These are phyloP conservation scores for Mus minutoides DNA, from an alignment of 2,797 vertebrate species.

Conservation along the genomic window DNA sequence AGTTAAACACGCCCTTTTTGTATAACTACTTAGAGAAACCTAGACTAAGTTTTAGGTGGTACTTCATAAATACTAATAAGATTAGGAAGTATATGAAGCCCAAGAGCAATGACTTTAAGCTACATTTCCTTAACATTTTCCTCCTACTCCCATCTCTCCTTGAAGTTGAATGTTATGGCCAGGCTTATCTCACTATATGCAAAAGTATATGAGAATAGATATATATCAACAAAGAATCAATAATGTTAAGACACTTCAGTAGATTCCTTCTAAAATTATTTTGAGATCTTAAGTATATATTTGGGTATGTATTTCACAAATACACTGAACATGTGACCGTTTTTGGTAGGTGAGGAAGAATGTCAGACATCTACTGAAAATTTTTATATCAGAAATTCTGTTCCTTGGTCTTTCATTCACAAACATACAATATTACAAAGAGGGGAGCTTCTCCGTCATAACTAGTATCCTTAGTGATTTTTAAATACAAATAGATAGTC, in stretches of 20 bases:
- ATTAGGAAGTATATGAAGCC: not conserved
- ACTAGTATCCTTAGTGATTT: not conserved
- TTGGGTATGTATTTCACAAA: not conserved
- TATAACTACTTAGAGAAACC: not conserved
- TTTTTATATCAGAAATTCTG: not conserved
- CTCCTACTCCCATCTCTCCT: too few relatives aligned
- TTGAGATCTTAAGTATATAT: not conserved
- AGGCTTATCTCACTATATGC: not conserved
- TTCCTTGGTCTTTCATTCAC: not conserved
- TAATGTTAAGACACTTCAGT: slow-evolving; percentile 6
- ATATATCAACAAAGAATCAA: not conserved
- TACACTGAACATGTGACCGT: not conserved
- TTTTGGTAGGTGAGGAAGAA: not conserved
- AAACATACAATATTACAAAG: not conserved
- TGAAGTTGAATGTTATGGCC: not conserved
- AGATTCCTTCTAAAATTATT: not conserved
- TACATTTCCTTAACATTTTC: not conserved
- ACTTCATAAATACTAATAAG: not conserved
- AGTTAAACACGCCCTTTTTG: not conserved
- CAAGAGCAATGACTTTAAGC: not conserved
- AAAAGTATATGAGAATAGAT: slow-evolving; percentile 16
- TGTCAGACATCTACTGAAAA: not conserved
- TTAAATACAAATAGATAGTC: not conserved
- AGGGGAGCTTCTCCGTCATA: not conserved
- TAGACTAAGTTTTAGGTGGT: not conserved